Conservation (phyloP, 37 sponge, comb jelly and placozoan species). For the Mnemiopsis leidyi region DNA sequence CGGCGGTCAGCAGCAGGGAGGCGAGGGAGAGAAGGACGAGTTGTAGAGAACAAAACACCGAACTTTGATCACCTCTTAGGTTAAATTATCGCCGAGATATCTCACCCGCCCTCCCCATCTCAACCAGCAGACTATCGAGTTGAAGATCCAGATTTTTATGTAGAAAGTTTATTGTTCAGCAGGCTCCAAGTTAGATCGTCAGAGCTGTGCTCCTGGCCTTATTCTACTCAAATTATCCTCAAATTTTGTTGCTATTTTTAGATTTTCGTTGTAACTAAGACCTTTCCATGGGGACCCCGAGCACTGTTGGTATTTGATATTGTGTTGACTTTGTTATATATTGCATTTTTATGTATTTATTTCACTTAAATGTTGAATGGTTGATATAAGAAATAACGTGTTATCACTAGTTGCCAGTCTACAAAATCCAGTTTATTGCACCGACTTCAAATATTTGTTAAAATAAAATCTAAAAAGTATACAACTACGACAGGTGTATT, state of each 20-base stretch:
- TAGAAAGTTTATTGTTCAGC: neutral
- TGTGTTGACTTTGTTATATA: constrained; percentile 59
- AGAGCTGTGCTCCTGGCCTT: neutral
- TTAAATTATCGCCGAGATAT: neutral
- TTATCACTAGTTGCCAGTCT: too few species aligned
- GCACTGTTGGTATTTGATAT: neutral
- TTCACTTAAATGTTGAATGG: constrained; percentile 62
- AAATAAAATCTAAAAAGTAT: too few species aligned
- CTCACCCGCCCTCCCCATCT: neutral
- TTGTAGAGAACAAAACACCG: constrained; percentile 18
- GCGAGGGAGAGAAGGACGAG: constrained; percentile 64
- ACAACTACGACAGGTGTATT: too few species aligned
- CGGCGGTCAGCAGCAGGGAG: constrained; percentile 48
- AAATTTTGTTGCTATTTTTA: neutral
- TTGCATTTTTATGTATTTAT: constrained; percentile 67
- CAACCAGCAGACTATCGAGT: constrained; percentile 6
- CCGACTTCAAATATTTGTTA: too few species aligned
- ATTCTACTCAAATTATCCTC: neutral
- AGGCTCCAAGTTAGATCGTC: neutral
- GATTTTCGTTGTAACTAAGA: neutral
- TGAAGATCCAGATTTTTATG: constrained; percentile 56
- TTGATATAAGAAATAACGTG: neutral
- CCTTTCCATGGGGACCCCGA: neutral
- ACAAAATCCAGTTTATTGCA: too few species aligned
- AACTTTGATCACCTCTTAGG: neutral